Evolutionary conservation across 2,113 vertebrate species (phyloP).

Genomic region (Tupaia chinensis): DNA sequence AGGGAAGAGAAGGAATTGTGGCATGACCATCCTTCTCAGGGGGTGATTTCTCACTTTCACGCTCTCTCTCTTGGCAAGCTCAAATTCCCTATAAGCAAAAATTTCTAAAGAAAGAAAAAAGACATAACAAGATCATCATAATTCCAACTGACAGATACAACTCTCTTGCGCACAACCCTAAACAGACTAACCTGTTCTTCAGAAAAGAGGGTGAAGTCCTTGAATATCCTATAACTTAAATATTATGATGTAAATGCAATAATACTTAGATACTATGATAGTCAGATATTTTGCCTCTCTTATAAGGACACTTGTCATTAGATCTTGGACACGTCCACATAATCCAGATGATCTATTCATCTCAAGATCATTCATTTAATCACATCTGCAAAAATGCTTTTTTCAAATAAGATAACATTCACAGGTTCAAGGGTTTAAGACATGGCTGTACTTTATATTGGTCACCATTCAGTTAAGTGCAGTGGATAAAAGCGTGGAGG

Average conservation of each 20-base stretch:
- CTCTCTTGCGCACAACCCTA: neutral
- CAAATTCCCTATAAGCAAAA: too few species aligned
- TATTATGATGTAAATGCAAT: neutral
- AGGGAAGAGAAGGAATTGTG: too few species aligned
- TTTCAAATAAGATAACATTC: conserved; percentile 1
- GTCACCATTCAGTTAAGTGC: neutral
- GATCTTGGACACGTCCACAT: conserved; percentile 4
- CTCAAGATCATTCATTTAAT: conserved; percentile 16
- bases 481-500: neutral
- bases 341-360: neutral
- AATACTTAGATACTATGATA: neutral
- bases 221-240: neutral
- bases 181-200: neutral
- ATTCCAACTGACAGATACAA: neutral
- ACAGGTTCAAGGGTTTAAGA: neutral
- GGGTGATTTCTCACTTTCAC: too few species aligned
- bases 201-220: neutral
- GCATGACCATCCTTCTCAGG: too few species aligned
- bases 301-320: neutral
- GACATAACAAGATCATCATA: neutral
- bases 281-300: neutral
- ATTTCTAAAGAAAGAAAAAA: too few species aligned
- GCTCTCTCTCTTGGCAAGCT: too few species aligned
- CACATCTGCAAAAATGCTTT: neutral
- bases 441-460: neutral